Evolutionary conservation across 2,888 invertebrate species (phyloP), one percentile per base, ranked within the genome.

Genomic region (Drosophila fulvimacula): DNA sequence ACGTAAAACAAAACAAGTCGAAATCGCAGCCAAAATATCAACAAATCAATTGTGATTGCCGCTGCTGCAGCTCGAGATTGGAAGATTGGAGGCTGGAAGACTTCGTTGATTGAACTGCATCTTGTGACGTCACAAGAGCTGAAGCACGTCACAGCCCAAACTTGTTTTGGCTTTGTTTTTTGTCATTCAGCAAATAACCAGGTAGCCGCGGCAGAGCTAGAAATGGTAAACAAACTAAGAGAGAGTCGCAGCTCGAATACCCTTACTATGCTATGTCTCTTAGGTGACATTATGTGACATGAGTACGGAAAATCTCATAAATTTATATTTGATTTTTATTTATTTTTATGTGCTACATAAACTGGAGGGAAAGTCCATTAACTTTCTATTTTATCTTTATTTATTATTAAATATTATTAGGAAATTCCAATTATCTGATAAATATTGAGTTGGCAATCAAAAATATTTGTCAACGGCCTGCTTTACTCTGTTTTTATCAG

Each of bases 41-140:
- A 38, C 59, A 69, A 78, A 69, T 69, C 58, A 61, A 62, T 46
- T 76, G 65, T 61, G 46, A 61, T 69, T n/a, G 52, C 44, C 19
- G 2, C 17, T 10, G 39, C 39, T 42, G 42, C 21, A 21, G 42
- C 6, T 42, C 21, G n/a, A 44, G 24, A 30, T 34, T 15, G n/a
- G 15, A n/a, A n/a, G 38, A 15, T 13, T 19, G 10, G 5, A 41
- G 32, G 34, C 42, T 42, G 42, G 13, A 3, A 13, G 15, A 19
- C 4, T 17, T n/a, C n/a, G n/a, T n/a, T n/a, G n/a, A 13, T 9
- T 27, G 24, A 17, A 67, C 48, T 57, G 30, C 27, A 30, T 49
- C 46, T 1, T 53, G 52, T 78, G 76, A 78, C 69, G 69, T 62
- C 74, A 73, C 38, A 11, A 17, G 5, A n/a, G 5, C 49, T 5